Base-by-base conservation (phyloP, 1,140 invertebrate genomes). In the Nylanderia fulva region DNA sequence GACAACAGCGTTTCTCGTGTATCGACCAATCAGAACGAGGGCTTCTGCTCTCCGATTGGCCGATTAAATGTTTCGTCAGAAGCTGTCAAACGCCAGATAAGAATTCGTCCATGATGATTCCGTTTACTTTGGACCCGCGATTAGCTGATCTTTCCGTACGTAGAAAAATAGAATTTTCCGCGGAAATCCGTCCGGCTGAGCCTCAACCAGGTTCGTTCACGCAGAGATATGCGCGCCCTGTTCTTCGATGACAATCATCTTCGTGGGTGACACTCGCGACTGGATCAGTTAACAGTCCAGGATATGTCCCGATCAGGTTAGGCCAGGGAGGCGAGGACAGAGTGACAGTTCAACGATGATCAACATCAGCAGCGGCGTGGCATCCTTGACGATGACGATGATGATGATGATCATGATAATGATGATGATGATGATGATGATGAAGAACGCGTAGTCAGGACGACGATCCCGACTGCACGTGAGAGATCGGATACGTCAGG, bases 211-310 rank as follows among this genome's bases (percentile, higher is more conserved):
- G 8, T 68, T 69, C 66, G 66, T 69, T 69, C 48, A 48, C 15
- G 33, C 18, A 13, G 18, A 52, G 3, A 18, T 71, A n/a, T 69
- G n/a, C 27, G 11, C 45, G 54, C 3, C 52, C 77, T 85, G 87
- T 88, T 89, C 45, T 86, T 84, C 90, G 87, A 92, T 92, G 91
- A 92, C 91, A 92, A 92, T 90, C 91, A 68, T 89, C 92, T 92
- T 92, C 88, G 90, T 92, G 88, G 24, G 72, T 6, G 24, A 48
- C 5, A 8, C n/a, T 52, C 54, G 24, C 21, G 88, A 88, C 84
- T 85, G n/a, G n/a, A n/a, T n/a, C 79, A 68, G 72, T 86, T 85
- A 83, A 85, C n/a, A n/a, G n/a, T 84, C 54, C 36, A 58, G 58
- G 83, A 85, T 48, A 87, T 90, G 87, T 85, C n/a, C 64, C 63